Conservation (phyloP, 2,888 invertebrate species). For the Matsumyia berberina region DNA sequence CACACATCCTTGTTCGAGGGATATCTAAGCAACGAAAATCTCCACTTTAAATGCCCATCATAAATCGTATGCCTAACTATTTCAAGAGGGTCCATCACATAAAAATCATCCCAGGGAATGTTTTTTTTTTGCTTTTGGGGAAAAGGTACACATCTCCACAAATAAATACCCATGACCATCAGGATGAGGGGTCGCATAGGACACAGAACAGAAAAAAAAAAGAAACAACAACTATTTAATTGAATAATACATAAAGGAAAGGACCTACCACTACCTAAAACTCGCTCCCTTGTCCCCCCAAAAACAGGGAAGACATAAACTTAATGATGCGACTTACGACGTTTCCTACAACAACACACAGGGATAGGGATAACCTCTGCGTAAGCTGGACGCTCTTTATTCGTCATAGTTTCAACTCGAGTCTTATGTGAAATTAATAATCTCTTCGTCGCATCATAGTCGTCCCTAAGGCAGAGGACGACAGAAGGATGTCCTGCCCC, state of each 20-base stretch:
- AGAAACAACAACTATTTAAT: constrained; percentile 59
- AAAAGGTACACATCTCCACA: constrained; percentile 52
- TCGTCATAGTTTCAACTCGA: constrained; percentile 64
- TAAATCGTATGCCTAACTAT: constrained; percentile 63
- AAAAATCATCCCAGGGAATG: constrained; percentile 58
- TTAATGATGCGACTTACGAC: constrained; percentile 62
- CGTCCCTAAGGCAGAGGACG: not conserved
- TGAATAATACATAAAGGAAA: constrained; percentile 68
- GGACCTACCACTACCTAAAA: constrained; percentile 46
- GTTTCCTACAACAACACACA: not conserved
- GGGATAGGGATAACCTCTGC: not conserved
- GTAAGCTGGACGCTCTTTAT: constrained; percentile 22
- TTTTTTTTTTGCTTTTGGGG: constrained; percentile 8
- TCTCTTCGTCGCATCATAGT: constrained; percentile 34
- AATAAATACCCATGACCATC: constrained; percentile 23
- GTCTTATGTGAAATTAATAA: constrained; percentile 73
- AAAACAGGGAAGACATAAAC: constrained; percentile 22
- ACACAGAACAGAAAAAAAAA: not conserved
- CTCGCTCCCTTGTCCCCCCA: constrained; percentile 15
- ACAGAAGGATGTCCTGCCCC: not conserved
- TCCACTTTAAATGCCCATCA: constrained; percentile 54
- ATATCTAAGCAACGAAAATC: constrained; percentile 27
- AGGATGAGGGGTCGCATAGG: not conserved
- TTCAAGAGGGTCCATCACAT: constrained; percentile 63
- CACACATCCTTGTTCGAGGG: not conserved